These are phyloP conservation scores for Caenorhabditis sp. DNA, from an alignment of 2,888 invertebrate genomes.

Conservation along the genomic window DNA sequence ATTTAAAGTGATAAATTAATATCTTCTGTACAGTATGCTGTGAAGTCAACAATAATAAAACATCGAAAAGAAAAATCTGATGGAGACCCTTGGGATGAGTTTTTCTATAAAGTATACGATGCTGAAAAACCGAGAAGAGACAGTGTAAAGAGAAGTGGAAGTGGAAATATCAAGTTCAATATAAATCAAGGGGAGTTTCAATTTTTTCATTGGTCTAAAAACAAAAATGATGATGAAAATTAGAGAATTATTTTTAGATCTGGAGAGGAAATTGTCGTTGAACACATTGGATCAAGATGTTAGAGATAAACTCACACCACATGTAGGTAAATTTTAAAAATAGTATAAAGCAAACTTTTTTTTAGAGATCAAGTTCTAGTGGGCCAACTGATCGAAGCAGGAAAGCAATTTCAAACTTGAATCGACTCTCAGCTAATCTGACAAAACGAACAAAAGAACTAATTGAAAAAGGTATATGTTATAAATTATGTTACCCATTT, in stretches of 20 bases:
- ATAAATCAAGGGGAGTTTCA: conserved; percentile 20
- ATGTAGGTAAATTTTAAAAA: conserved; percentile 15
- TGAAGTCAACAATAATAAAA: conserved; percentile 32
- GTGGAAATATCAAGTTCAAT: conserved; percentile 10
- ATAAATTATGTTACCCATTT: not conserved
- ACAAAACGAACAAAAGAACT: conserved; percentile 17
- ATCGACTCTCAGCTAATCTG: conserved; percentile 26
- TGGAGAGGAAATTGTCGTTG: conserved; percentile 18
- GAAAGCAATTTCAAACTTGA: conserved; percentile 29
- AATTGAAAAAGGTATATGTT: not conserved
- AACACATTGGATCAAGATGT: conserved; percentile 18
- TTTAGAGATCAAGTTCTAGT: conserved; percentile 15
- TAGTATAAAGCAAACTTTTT: not conserved
- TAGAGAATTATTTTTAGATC: conserved; percentile 11
- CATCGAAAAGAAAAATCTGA: conserved; percentile 20
- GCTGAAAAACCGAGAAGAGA: conserved; percentile 27
- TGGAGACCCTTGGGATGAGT: conserved; percentile 38
- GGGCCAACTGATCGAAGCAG: conserved; percentile 18
- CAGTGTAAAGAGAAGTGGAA: conserved; percentile 7
- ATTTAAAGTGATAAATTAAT: too few species aligned
- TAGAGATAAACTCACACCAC: conserved; percentile 24
- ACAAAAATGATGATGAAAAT: not conserved
- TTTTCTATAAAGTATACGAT: conserved; percentile 28
- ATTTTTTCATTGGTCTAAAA: too few species aligned
- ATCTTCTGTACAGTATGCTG: conserved; percentile 38